These are phyloP conservation scores for Delphinus delphis DNA, from an alignment of 2,113 vertebrate genomes.

Conservation along the genomic window DNA sequence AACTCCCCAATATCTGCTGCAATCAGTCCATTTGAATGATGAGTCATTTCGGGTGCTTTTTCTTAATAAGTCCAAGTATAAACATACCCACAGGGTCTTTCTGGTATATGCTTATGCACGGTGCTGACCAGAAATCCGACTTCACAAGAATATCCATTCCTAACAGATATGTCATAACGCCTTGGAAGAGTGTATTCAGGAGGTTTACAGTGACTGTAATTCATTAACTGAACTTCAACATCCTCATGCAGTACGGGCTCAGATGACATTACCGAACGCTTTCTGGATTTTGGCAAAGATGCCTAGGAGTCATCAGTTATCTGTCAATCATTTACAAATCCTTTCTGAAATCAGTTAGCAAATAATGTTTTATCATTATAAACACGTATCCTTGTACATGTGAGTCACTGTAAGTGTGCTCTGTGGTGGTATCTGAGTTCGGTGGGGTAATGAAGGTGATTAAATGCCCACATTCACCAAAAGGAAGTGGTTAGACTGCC, in stretches of 20 bases:
- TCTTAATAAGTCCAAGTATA: background rate
- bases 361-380: slow-evolving; percentile 30
- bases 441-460: background rate
- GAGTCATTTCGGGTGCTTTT: background rate
- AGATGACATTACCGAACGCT: slow-evolving; percentile 46
- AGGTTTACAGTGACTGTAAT: slow-evolving; percentile 50
- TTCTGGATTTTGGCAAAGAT: slow-evolving; percentile 69
- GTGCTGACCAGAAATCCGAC: background rate
- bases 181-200: background rate
- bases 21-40: background rate
- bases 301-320: slow-evolving; percentile 43
- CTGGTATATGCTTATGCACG: background rate
- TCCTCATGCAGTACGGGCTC: background rate
- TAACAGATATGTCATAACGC: background rate
- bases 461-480: background rate
- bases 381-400: background rate
- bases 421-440: background rate
- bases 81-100: background rate
- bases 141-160: background rate
- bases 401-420: background rate
- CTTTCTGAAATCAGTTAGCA: slow-evolving; percentile 62
- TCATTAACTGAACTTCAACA: slow-evolving; percentile 64
- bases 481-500: background rate
- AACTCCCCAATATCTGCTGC: background rate
- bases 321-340: slow-evolving; percentile 70